Evolutionary conservation across 2,797 vertebrate species (phyloP), one percentile per base, ranked within the genome.

Genomic region (Aselliscus stoliczkanus): DNA sequence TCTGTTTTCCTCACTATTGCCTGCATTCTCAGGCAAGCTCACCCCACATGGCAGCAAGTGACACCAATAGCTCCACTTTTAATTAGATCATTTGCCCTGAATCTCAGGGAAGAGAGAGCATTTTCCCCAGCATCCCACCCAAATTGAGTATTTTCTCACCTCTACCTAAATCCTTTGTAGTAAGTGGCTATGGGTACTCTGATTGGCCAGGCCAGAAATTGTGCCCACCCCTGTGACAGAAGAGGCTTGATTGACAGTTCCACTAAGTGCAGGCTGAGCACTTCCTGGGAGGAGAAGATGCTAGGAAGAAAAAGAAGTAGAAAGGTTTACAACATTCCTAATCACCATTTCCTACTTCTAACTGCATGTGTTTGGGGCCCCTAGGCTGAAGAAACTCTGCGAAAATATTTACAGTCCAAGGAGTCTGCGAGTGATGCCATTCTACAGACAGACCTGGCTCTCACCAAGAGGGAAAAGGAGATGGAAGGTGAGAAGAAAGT

Each of bases 301-400:
- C 11, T 25, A 25, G 23, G n/a, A 84, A 15, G 39, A 84, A 90
- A 76, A 50, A 70, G 18, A 93, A 85, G 54, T 37, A 65, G 42
- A 75, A 75, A 80, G 18, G 14, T 65, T 80, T 69, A 31, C 7
- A 62, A 21, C 8, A 4, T 52, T 93, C 12, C 25, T 50, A 60
- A 39, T 31, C 29, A 58, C 34, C 1, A 44, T 62, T 93, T 80
- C 4, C 52, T 88, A 15, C 44, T 39, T 79, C 58, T 94, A 37
- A 97, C 39, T 60, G 20, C 7, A n/a, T 86, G 47, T 44, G 44
- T 81, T 88, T 25, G 15, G 60, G 17, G 5, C 65, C 81, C 18
- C 10, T 83, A 98, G 98, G 97, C 96, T 10, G 64, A 80, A 4
- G 58, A 95, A 80, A 65, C 23, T 42, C 96, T 98, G 11, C 91